Evolutionary conservation across 2,113 vertebrate genomes (phyloP).

Genomic region (Garra rufa): DNA sequence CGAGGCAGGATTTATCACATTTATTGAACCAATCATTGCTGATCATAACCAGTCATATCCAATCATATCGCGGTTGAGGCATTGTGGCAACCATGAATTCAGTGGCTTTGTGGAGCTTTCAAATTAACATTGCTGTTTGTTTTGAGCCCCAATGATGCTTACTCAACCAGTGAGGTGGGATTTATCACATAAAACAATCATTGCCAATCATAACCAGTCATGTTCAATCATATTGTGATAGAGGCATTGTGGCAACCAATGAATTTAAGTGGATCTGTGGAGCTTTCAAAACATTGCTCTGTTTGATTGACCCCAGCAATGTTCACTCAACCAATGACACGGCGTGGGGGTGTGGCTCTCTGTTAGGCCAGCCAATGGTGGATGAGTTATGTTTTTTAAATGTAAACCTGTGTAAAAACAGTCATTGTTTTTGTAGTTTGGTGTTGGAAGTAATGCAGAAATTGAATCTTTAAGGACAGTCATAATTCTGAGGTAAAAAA

Average conservation of each 20-base stretch:
- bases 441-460: neutral
- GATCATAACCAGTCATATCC: too few species aligned
- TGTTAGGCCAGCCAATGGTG: neutral
- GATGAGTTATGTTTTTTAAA: neutral
- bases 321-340: neutral
- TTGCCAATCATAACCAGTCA: too few species aligned
- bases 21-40: too few species aligned
- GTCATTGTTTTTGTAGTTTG: neutral
- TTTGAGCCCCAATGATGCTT: too few species aligned
- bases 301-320: neutral
- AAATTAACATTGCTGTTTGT: too few species aligned
- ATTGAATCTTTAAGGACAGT: neutral
- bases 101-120: too few species aligned
- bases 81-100: too few species aligned
- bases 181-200: too few species aligned
- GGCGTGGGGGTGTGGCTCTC: neutral
- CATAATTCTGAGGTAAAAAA: neutral
- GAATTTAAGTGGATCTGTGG: neutral
- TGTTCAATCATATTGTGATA: too few species aligned
- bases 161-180: too few species aligned
- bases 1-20: too few species aligned
- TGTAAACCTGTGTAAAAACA: neutral
- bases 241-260: neutral
- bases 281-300: neutral
- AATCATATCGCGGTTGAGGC: too few species aligned